A percentile compares a stretch with the other conserved stretches of the same genome.
phyloP scores from a whole-genome alignment of 2,888 invertebrate genomes.

The Synanthedon formicaeformis region DNA sequence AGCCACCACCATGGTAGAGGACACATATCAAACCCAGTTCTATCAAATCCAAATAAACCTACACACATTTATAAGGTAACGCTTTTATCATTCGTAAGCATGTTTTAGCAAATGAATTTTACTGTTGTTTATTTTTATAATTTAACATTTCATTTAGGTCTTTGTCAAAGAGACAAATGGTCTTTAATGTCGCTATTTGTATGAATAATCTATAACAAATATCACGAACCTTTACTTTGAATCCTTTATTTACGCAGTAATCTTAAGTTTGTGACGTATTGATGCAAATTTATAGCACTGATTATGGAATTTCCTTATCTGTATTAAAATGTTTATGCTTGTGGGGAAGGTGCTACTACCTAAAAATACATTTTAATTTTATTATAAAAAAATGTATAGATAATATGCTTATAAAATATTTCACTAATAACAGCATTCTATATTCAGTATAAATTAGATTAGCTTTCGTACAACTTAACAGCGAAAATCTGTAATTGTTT shows the following conservation, averaged over 20 bases:
- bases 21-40: constrained; percentile 72
- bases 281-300: constrained; percentile 40
- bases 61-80: constrained; percentile 48
- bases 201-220: constrained; percentile 14
- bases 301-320: constrained; percentile 12
- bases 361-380: background rate
- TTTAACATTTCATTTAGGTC: background rate
- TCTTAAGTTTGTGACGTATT: constrained; percentile 27
- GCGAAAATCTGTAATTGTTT: too few relatives aligned
- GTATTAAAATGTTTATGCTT: background rate
- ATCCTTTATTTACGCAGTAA: constrained; percentile 22
- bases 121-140: background rate
- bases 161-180: background rate
- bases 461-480: too few relatives aligned
- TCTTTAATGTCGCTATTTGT: background rate
- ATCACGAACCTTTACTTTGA: constrained; percentile 14
- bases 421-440: too few relatives aligned
- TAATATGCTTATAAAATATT: too few relatives aligned
- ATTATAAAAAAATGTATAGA: background rate
- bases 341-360: background rate
- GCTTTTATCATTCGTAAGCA: background rate
- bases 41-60: constrained; percentile 40
- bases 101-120: background rate
- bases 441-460: too few relatives aligned
- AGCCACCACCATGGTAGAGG: constrained; percentile 67